phyloP scores from a whole-genome alignment of 2,888 invertebrate genomes.

The Laothoe populi region DNA sequence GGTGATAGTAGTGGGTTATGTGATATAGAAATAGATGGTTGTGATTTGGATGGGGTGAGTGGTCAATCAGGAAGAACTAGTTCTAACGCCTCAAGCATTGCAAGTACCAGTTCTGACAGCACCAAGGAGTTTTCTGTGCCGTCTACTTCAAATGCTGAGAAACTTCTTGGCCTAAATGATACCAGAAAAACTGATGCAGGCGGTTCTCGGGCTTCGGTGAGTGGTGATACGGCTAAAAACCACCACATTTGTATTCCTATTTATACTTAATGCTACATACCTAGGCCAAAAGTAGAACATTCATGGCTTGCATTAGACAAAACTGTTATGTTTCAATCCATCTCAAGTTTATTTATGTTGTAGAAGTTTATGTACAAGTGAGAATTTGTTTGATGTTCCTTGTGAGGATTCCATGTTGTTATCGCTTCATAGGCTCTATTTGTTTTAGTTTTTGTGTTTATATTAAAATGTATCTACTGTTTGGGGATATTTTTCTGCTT shows the following conservation, averaged over 20 bases:
- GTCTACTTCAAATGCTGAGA: slow-evolving; percentile 77
- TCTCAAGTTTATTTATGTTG: not conserved
- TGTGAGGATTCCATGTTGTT: not conserved
- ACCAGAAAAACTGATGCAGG: slow-evolving; percentile 56
- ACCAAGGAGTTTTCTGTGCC: slow-evolving; percentile 70
- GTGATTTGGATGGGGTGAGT: slow-evolving; percentile 54
- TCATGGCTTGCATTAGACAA: not conserved
- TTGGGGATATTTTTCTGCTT: slow-evolving; percentile 5
- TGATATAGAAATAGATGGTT: slow-evolving; percentile 58
- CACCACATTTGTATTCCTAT: not conserved
- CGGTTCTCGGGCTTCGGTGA: slow-evolving; percentile 62
- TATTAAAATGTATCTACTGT: not conserved
- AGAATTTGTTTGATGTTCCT: slow-evolving; percentile 8
- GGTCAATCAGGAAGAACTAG: slow-evolving; percentile 67
- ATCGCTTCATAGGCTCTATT: not conserved
- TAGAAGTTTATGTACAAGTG: not conserved
- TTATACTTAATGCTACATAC: not conserved
- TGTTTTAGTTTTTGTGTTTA: slow-evolving; percentile 1
- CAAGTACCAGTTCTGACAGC: slow-evolving; percentile 68
- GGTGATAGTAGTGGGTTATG: slow-evolving; percentile 57
- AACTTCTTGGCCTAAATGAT: slow-evolving; percentile 67
- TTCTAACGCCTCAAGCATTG: slow-evolving; percentile 73
- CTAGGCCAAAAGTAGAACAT: not conserved
- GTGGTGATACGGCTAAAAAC: slow-evolving; percentile 30
- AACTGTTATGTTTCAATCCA: not conserved